Evolutionary conservation across 1,140 invertebrate species (phyloP).

Genomic region (Patella vulgata): DNA sequence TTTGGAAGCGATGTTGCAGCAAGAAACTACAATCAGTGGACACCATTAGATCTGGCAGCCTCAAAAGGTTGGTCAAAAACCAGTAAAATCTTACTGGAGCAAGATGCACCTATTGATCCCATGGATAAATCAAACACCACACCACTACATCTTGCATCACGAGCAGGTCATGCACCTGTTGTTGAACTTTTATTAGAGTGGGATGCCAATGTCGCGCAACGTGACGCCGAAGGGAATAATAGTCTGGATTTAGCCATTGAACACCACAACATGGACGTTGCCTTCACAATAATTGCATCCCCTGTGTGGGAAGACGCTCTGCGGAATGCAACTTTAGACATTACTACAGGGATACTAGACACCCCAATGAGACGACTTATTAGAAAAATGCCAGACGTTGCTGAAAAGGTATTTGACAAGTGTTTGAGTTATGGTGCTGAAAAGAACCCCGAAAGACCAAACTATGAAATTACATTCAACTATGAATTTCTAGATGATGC

Average conservation of each 20-base stretch:
- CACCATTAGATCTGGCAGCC: slow-evolving; percentile 70
- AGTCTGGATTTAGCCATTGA: slow-evolving; percentile 70
- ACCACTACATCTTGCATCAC: slow-evolving; percentile 65
- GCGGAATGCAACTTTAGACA: slow-evolving; percentile 60
- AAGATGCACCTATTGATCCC: slow-evolving; percentile 65
- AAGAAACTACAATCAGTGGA: slow-evolving; percentile 68
- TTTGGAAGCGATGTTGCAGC: slow-evolving; percentile 68
- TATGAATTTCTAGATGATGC: slow-evolving; percentile 71
- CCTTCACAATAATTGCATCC: slow-evolving; percentile 64
- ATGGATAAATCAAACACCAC: slow-evolving; percentile 68
- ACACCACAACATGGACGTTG: slow-evolving; percentile 64
- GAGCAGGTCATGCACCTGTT: slow-evolving; percentile 62
- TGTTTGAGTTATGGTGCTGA: slow-evolving; percentile 66
- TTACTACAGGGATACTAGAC: slow-evolving; percentile 51
- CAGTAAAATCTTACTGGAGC: slow-evolving; percentile 64
- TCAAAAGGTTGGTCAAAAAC: slow-evolving; percentile 66
- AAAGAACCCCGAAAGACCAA: slow-evolving; percentile 58
- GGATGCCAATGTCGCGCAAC: slow-evolving; percentile 60
- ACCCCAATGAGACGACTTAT: slow-evolving; percentile 71
- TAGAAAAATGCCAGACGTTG: slow-evolving; percentile 70
- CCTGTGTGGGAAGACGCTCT: slow-evolving; percentile 66
- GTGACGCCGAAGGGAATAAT: slow-evolving; percentile 66
- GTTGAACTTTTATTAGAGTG: slow-evolving; percentile 64
- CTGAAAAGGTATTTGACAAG: slow-evolving; percentile 67
- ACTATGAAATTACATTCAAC: slow-evolving; percentile 66